Evolutionary conservation across 2,113 vertebrate genomes (phyloP), one percentile per base, ranked within the genome.

Genomic region (Hippocampus zosterae): DNA sequence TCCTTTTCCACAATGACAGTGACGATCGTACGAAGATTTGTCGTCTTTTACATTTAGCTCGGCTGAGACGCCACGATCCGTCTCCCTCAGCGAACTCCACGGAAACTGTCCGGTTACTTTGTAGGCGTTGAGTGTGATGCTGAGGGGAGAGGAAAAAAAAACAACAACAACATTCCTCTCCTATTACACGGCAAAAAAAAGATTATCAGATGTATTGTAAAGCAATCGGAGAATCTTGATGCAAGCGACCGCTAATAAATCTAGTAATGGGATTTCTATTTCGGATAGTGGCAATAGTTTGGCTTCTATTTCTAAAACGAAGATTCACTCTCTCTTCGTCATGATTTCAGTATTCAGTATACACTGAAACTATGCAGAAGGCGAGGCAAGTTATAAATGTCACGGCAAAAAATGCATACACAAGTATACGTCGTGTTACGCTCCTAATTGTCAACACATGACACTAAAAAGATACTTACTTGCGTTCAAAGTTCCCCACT

Each of bases 81-180:
- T 98, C 91, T 99, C 97, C 75, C 96, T 94, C 57, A 98, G 92
- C 0, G 97, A 98, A 82, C 96, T 99, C 97, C 97, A 99, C 0
- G 97, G 97, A 84, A 99, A 99, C 88, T 99, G 97, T 0, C 97
- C 97, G 0, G 95, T 97, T 13, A 99, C 96, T 90, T 98, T 98
- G 79, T 98, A 98, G 0, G 95, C 0, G 62, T 98, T 98, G 37
- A 96, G 48, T 5, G 94, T 91, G 89, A 98, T 86, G 53, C 97
- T 99, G 86, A 50, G 90, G 6, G 13, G 18, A 50, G 6, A 21
- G 16, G 6, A 21, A 8, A 5, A 23, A 23, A 13, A 27, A 64
- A 25, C 3, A 1, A 1, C 25, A 27, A 64, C 33, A 40, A 64
- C 9, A 42, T 44, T 19, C 19, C 12, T 42, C 37, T 64, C 40